phyloP scores from a whole-genome alignment of 2,888 invertebrate genomes.

The Schizaphis graminum region DNA sequence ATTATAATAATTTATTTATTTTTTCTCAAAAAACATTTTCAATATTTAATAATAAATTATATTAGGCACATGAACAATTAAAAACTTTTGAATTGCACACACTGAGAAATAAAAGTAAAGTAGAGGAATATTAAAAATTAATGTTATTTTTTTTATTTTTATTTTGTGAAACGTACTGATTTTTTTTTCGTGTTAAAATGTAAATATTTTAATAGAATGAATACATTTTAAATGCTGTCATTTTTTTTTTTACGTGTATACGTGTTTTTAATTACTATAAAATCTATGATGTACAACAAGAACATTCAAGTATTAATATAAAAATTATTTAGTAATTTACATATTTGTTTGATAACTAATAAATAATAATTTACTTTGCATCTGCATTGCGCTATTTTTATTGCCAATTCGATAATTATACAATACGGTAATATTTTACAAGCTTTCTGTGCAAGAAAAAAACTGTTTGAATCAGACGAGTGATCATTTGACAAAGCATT shows the following conservation, averaged over 20 bases:
- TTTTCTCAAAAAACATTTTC: not conserved
- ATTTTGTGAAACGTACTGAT: not conserved
- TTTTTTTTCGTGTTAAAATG: not conserved
- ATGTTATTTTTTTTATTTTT: not conserved
- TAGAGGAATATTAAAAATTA: not conserved
- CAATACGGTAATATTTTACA: not conserved
- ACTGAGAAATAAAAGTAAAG: not conserved
- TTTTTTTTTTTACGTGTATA: not conserved
- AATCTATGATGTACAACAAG: not conserved
- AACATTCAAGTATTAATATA: not conserved
- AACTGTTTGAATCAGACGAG: not conserved
- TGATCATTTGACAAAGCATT: not conserved
- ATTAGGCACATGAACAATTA: not conserved
- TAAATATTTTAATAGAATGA: not conserved
- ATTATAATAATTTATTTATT: not conserved
- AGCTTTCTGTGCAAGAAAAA: not conserved
- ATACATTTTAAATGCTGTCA: not conserved
- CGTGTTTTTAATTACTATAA: not conserved
- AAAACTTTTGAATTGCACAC: not conserved
- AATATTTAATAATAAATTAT: not conserved
- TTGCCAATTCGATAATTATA: not conserved
- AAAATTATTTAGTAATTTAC: not conserved
- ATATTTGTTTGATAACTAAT: not conserved
- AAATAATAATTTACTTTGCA: not conserved
- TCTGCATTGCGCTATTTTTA: constrained; percentile 11